Conservation (phyloP, 2,113 vertebrate species). For the Rhabdornis inornatus region DNA sequence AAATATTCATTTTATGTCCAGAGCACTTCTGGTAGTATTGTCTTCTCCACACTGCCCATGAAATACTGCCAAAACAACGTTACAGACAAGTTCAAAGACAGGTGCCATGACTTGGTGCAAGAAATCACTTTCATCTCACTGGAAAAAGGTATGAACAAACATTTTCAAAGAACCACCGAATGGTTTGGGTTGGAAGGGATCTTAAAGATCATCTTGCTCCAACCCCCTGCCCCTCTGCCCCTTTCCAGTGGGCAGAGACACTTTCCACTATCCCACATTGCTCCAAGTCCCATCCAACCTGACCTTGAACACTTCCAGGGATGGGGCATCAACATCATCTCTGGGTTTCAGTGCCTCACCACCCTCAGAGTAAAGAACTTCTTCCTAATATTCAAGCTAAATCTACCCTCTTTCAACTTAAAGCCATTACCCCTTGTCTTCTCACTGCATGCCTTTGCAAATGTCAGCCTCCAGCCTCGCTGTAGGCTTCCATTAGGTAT, state of each 20-base stretch:
- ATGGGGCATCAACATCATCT: neutral
- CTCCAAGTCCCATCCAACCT: neutral
- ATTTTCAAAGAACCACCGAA: neutral
- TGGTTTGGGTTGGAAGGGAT: neutral
- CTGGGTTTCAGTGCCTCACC: neutral
- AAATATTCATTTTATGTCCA: conserved; percentile 47
- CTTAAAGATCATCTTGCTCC: neutral
- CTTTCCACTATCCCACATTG: neutral
- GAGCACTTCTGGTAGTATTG: conserved; percentile 26
- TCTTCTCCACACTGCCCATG: conserved; percentile 79
- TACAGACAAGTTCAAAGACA: neutral
- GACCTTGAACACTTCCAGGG: neutral
- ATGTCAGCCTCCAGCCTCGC: neutral
- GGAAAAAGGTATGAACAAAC: neutral
- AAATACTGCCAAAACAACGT: conserved; percentile 65
- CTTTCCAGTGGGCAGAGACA: neutral
- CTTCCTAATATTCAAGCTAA: neutral
- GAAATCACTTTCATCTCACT: neutral
- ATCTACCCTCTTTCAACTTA: neutral
- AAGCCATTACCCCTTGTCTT: neutral
- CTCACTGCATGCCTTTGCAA: neutral
- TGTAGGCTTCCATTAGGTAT: neutral
- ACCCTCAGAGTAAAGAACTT: neutral
- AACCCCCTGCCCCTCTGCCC: neutral
- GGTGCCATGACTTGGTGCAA: neutral